Base-by-base conservation (phyloP, 2,113 vertebrate species). In the Phaethon lepturus region DNA sequence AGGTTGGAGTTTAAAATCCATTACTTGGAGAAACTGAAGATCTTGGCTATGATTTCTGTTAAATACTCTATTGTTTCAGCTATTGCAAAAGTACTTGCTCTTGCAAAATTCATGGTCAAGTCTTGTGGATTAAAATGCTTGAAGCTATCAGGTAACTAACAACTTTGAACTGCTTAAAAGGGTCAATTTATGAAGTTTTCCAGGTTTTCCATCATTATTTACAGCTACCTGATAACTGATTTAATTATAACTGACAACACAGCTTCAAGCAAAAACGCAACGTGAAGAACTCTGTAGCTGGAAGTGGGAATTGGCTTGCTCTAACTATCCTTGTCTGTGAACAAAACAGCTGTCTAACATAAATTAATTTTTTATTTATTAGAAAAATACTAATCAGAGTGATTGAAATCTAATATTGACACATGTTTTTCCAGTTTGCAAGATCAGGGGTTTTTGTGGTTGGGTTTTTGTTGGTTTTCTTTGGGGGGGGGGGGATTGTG, bases 381-480 rank as follows among this genome's bases (percentile, higher is more conserved):
- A 50, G 7, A 56, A 89, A 69, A 90, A 49, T 13, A 7, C 4
- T 56, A 45, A 79, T 10, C 5, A 66, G 2, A 19, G 6, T 64
- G 35, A 89, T 44, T 62, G 7, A n/a, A 24, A 33, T 50, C 19
- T 64, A 64, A 40, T 2, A 0, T 35, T 74, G 14, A 42, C 22
- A 63, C 19, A 45, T 42, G 4, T 60, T 18, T 56, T 93, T 85
- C 33, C 18, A 42, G 14, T 68, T 82, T 79, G 2, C 49, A 92
- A 50, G 45, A 29, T 58, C 15, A 28, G 14, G 3, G 1, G 1
- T 4, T 40, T 67, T 62, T 44, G 23, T 45, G 11, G 4, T 44
- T 45, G 45, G 14, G 11, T 58, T 25, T n/a, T 60, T 25, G 2
- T 0, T 2, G 0, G 0, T 3, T 15, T 56, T 73, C n/a, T 38